Evolutionary conservation across 2,113 vertebrate genomes (phyloP), one percentile per base, ranked within the genome.

Genomic region (Paradoxurus hermaphroditus): DNA sequence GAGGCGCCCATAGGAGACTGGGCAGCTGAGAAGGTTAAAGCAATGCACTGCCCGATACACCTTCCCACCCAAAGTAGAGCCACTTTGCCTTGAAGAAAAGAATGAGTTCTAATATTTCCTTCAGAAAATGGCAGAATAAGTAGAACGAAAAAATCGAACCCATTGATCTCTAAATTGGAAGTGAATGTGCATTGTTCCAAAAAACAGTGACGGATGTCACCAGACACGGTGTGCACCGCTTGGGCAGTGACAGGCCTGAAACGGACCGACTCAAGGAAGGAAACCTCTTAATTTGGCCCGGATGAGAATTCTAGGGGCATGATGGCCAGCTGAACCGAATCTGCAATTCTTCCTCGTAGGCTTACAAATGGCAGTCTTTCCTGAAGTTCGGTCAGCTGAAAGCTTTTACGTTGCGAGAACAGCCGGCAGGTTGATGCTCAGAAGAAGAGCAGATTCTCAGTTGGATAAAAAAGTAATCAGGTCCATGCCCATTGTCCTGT

Each of bases 61-160:
- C 27, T 82, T 68, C 31, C 51, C 23, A 79, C 18, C 13, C 31
- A 46, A 75, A 49, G 25, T 2, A 70, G 19, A 67, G 36, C 18
- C 13, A 70, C 15, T 31, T 75, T 78, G 8, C n/a, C 34, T 9
- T 31, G 18, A 94, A 53, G 44, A 83, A 82, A 89, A 89, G 1
- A 84, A 59, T 78, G 34, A 67, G 7, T 79, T 39, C 44, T 75
- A 88, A 36, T 67, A 53, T 93, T 95, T 72, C 62, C 90, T 96
- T 79, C 62, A 79, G 82, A 62, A 97, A 93, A 89, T 56, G 21
- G 12, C 8, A 77, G 90, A 86, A 41, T 19, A 81, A 72, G 34
- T 11, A 88, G 34, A 67, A 86, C n/a, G 41, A 90, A 86, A 79
- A 92, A 59, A 49, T 31, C 4, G 7, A 94, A 70, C 8, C 19